Percentiles rank a stretch among this genome's conserved stretches.
Evolutionary conservation across 2,888 invertebrate species (phyloP).

Genomic region (Thumatha senex): DNA sequence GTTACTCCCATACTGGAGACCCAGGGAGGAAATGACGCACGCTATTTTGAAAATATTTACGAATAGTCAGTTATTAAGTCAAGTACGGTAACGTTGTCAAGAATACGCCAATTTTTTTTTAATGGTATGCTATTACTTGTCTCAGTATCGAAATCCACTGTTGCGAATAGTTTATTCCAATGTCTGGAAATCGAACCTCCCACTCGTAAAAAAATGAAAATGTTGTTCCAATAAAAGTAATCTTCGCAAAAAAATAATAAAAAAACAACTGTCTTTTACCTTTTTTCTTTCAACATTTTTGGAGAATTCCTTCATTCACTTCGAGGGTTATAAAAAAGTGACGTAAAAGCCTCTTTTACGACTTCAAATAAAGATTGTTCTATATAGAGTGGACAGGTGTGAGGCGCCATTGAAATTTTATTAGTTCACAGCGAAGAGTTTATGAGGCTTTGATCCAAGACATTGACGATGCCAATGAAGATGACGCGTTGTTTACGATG

Average conservation of each 20-base stretch:
- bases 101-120: too few species aligned
- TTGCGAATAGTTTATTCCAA: too few species aligned
- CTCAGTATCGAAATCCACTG: too few species aligned
- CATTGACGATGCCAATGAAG: not conserved
- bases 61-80: too few species aligned
- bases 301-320: conserved; percentile 23
- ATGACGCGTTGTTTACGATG: not conserved
- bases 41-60: too few species aligned
- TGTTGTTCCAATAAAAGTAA: not conserved
- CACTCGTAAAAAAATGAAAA: too few species aligned
- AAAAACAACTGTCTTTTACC: not conserved
- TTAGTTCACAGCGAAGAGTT: conserved; percentile 17
- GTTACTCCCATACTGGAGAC: too few species aligned
- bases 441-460: conserved; percentile 10
- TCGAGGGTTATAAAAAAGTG: conserved; percentile 16
- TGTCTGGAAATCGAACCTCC: too few species aligned
- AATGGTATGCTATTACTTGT: too few species aligned
- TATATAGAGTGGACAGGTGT: conserved; percentile 23
- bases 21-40: too few species aligned
- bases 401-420: conserved; percentile 19
- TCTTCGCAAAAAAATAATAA: not conserved
- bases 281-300: conserved; percentile 11
- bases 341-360: conserved; percentile 17
- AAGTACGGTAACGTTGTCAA: too few species aligned
- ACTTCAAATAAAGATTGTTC: conserved; percentile 18